phyloP scores from a whole-genome alignment of 2,888 invertebrate species.

The Epinotia bilunana region DNA sequence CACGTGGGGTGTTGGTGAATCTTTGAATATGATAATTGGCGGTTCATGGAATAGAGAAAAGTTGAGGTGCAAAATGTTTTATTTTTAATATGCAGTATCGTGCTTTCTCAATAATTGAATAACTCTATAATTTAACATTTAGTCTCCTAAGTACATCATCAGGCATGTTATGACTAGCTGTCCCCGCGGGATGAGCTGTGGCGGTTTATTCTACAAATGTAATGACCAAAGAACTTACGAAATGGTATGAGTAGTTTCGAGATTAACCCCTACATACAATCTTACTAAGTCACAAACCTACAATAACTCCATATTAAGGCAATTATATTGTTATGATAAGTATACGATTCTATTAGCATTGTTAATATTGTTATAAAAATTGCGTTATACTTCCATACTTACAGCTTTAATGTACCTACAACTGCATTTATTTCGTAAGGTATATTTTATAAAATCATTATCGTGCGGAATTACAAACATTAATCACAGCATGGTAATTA shows the following conservation, averaged over 20 bases:
- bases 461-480: slow-evolving; percentile 16
- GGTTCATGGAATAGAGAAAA: slow-evolving; percentile 31
- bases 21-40: slow-evolving; percentile 41
- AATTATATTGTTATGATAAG: no score
- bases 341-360: no score
- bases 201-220: no score
- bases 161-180: no score
- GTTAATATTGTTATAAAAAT: not conserved
- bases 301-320: no score
- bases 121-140: no score
- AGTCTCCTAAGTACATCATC: no score
- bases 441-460: slow-evolving; percentile 3
- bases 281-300: no score
- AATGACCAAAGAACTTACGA: no score
- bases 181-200: no score
- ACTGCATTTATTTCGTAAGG: not conserved
- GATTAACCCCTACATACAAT: no score
- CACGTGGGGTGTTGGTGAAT: slow-evolving; percentile 48
- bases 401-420: not conserved
- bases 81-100: not conserved
- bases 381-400: not conserved
- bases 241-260: no score
- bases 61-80: not conserved
- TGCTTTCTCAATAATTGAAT: not conserved
- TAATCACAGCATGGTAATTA: slow-evolving; percentile 37